These are phyloP conservation scores for Gymnothorax reevesii DNA, from an alignment of 2,797 vertebrate genomes.

Conservation along the genomic window DNA sequence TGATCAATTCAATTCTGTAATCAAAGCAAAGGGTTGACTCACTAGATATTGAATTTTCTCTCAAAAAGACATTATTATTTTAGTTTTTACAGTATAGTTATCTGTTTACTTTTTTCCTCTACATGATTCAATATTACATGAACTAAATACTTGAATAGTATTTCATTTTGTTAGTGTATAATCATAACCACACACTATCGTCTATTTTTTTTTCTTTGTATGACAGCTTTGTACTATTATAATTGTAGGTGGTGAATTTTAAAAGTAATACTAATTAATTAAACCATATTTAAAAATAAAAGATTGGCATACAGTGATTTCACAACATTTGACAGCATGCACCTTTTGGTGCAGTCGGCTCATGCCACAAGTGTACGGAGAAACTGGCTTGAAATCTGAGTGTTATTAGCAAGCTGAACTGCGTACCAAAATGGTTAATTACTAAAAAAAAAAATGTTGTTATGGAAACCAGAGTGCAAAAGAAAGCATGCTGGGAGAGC, in stretches of 20 bases:
- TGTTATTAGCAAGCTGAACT: neutral
- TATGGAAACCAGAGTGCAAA: neutral
- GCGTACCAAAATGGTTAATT: constrained; percentile 18
- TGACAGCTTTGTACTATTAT: neutral
- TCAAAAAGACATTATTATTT: too few relatives aligned
- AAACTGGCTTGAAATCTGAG: neutral
- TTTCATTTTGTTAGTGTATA: too few relatives aligned
- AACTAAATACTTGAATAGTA: too few relatives aligned
- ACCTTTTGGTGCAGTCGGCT: neutral
- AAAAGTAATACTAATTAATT: neutral
- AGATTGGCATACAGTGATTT: neutral
- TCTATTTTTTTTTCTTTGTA: neutral
- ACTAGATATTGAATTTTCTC: too few relatives aligned
- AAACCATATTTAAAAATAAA: neutral
- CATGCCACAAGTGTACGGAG: constrained; percentile 20
- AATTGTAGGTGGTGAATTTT: neutral
- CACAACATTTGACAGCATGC: neutral
- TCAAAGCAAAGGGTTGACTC: too few relatives aligned
- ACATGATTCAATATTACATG: too few relatives aligned
- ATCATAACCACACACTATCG: too few relatives aligned
- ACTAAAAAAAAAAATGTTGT: constrained; percentile 15
- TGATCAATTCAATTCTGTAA: too few relatives aligned
- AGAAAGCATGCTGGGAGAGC: neutral
- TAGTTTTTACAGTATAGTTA: too few relatives aligned
- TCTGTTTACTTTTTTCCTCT: too few relatives aligned